These are phyloP conservation scores for Synanceia verrucosa DNA, from an alignment of 2,797 vertebrate species.

Conservation along the genomic window DNA sequence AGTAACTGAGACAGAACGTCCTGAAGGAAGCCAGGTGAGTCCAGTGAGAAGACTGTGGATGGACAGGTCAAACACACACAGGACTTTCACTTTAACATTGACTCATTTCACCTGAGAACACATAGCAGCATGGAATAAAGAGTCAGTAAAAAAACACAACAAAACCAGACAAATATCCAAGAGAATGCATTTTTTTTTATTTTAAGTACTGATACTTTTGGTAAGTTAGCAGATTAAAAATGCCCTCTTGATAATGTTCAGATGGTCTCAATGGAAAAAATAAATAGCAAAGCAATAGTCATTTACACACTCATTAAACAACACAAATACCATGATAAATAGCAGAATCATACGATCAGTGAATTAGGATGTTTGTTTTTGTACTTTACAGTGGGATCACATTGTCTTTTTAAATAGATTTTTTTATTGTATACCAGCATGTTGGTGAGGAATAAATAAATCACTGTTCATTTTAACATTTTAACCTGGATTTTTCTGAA, in stretches of 20 bases:
- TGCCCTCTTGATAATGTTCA: conserved; percentile 6
- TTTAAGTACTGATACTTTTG: conserved; percentile 40
- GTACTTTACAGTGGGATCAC: conserved; percentile 6
- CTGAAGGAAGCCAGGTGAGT: too few species aligned
- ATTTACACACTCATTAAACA: conserved; percentile 41
- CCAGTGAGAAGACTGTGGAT: too few species aligned
- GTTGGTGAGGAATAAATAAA: conserved; percentile 53
- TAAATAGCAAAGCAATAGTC: conserved; percentile 50
- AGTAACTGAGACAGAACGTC: too few species aligned
- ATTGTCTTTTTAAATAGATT: conserved; percentile 46
- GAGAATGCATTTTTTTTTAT: conserved; percentile 36
- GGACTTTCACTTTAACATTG: too few species aligned
- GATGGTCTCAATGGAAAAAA: conserved; percentile 29
- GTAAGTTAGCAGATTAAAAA: conserved; percentile 36
- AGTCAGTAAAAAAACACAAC: too few species aligned
- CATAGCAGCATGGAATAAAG: background rate
- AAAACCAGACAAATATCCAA: background rate
- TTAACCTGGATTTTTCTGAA: conserved; percentile 24
- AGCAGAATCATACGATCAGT: conserved; percentile 20
- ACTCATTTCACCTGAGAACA: too few species aligned
- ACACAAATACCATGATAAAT: conserved; percentile 40
- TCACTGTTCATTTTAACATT: conserved; percentile 18
- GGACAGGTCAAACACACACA: too few species aligned
- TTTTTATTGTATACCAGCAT: conserved; percentile 1
- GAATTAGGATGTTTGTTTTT: background rate